These are phyloP conservation scores for Noctua janthe DNA, from an alignment of 2,888 invertebrate genomes.

Conservation along the genomic window DNA sequence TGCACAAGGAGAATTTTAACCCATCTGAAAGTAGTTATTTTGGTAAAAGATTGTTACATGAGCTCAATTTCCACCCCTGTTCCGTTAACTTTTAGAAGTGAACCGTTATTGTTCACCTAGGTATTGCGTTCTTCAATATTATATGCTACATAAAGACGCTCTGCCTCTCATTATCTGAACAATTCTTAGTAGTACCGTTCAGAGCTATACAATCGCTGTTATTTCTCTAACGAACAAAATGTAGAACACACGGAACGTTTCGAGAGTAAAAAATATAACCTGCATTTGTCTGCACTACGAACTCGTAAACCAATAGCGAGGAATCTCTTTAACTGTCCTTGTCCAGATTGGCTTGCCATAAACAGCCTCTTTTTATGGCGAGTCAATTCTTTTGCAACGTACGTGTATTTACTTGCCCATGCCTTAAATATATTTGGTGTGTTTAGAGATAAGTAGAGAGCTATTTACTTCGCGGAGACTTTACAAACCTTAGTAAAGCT, in stretches of 20 bases:
- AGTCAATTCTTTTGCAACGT: conserved; percentile 44
- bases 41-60: conserved; percentile 28
- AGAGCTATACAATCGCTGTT: conserved; percentile 5
- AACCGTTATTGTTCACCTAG: conserved; percentile 21
- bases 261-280: conserved; percentile 36
- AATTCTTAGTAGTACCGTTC: conserved; percentile 16
- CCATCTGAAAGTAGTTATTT: conserved; percentile 9
- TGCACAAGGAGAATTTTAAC: conserved; percentile 32
- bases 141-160: conserved; percentile 19
- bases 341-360: conserved; percentile 53
- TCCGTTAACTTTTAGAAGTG: conserved; percentile 9
- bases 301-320: conserved; percentile 39
- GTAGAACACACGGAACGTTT: conserved; percentile 27
- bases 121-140: conserved; percentile 22
- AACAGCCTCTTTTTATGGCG: conserved; percentile 38
- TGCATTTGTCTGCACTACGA: conserved; percentile 30
- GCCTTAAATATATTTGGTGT: conserved; percentile 8
- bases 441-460: conserved; percentile 12
- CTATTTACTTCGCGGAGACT: conserved; percentile 38
- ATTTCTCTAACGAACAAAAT: conserved; percentile 31
- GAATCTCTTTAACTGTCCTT: conserved; percentile 52
- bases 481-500: conserved; percentile 27
- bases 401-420: conserved; percentile 34
- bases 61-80: conserved; percentile 3
- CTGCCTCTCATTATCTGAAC: conserved; percentile 8